Conservation (phyloP, 2,888 invertebrate species). For the Andrena camellia region DNA sequence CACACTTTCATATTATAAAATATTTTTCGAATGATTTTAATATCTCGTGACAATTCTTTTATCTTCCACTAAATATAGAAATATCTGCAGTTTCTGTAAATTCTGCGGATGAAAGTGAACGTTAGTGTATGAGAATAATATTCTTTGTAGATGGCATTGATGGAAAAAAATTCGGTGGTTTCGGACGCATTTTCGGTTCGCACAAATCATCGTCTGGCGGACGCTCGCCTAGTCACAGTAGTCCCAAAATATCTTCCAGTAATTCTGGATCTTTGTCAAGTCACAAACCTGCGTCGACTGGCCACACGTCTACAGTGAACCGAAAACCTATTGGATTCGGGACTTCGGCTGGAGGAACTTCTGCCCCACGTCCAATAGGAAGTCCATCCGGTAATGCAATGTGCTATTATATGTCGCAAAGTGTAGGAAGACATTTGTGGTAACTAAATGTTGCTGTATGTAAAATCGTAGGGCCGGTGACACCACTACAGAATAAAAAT, state of each 20-base stretch:
- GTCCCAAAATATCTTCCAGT: not conserved
- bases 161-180: not conserved
- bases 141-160: slow-evolving; percentile 10
- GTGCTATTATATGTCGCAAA: not conserved
- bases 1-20: not conserved
- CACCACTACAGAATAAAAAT: slow-evolving; percentile 45
- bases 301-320: not conserved
- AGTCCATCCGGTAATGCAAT: slow-evolving; percentile 16
- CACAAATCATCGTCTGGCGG: not conserved
- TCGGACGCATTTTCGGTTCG: not conserved
- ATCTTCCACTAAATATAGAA: not conserved
- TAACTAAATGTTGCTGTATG: not conserved
- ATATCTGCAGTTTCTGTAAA: not conserved
- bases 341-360: not conserved
- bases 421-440: no score
- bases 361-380: not conserved
- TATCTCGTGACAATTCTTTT: not conserved
- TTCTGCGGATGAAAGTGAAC: not conserved
- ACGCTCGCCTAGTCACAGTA: not conserved
- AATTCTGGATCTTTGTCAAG: not conserved
- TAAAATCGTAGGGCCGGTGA: slow-evolving; percentile 36
- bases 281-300: not conserved
- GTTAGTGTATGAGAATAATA: not conserved
- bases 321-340: not conserved
- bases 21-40: not conserved